Evolutionary conservation across 1,140 invertebrate species (phyloP).

Genomic region (Drosophila ironensis): DNA sequence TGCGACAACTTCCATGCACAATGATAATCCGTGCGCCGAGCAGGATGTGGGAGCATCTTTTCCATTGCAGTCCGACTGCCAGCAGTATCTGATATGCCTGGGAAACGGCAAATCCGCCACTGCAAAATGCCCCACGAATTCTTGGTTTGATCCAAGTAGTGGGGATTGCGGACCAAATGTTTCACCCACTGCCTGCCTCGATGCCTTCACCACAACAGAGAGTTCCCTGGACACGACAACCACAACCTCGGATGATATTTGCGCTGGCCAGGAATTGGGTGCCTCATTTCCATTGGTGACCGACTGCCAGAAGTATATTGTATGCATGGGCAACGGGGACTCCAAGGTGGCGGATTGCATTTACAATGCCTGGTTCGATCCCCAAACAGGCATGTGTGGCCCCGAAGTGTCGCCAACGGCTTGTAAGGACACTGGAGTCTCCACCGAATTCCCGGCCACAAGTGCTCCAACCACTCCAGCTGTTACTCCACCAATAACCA

Average conservation of each 20-base stretch:
- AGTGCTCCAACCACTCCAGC: no score
- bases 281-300: slow-evolving; percentile 35
- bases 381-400: slow-evolving; percentile 43
- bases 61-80: slow-evolving; percentile 31
- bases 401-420: slow-evolving; percentile 54
- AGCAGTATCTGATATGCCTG: slow-evolving; percentile 52
- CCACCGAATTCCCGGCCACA: slow-evolving; percentile 1
- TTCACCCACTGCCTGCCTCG: slow-evolving; percentile 45
- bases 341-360: slow-evolving; percentile 49
- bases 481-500: slow-evolving; percentile 2
- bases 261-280: slow-evolving; percentile 33
- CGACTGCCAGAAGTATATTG: slow-evolving; percentile 54
- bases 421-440: slow-evolving; percentile 15
- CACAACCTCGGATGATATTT: slow-evolving; percentile 12
- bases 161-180: slow-evolving; percentile 55
- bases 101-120: slow-evolving; percentile 33
- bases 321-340: slow-evolving; percentile 53
- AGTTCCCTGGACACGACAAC: slow-evolving; percentile 12
- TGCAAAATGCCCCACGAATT: slow-evolving; percentile 40
- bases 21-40: slow-evolving; percentile 20
- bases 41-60: slow-evolving; percentile 30
- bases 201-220: neutral
- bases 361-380: slow-evolving; percentile 53
- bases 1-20: neutral
- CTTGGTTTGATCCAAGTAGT: slow-evolving; percentile 53